These are phyloP conservation scores for Panorpa germanica DNA, from an alignment of 2,888 invertebrate species.

Conservation along the genomic window DNA sequence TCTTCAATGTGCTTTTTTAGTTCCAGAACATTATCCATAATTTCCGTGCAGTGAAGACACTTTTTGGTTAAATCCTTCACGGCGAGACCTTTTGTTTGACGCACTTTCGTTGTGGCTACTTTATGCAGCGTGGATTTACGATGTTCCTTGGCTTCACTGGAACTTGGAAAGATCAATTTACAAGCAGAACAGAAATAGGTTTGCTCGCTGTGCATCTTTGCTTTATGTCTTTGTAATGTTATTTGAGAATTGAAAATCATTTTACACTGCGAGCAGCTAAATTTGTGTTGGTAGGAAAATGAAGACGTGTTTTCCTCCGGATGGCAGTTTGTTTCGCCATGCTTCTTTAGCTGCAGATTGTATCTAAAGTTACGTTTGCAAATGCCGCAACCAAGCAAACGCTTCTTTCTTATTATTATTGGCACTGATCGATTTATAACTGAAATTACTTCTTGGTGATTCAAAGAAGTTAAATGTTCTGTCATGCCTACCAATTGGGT, in stretches of 20 bases:
- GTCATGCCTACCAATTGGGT: conserved; percentile 43
- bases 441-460: conserved; percentile 52
- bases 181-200: conserved; percentile 52
- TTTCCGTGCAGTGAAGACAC: conserved; percentile 38
- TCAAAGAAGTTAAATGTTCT: conserved; percentile 40
- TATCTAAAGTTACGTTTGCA: conserved; percentile 53
- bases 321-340: conserved; percentile 32
- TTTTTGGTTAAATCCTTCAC: conserved; percentile 27
- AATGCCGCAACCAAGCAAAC: conserved; percentile 38
- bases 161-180: conserved; percentile 35
- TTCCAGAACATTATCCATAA: conserved; percentile 30
- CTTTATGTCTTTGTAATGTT: conserved; percentile 47
- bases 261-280: conserved; percentile 39
- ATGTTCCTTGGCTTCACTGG: conserved; percentile 42
- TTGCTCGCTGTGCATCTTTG: conserved; percentile 34
- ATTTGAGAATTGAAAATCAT: conserved; percentile 37
- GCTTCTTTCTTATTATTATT: conserved; percentile 50
- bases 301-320: conserved; percentile 28
- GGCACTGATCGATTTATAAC: conserved; percentile 67
- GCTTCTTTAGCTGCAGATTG: conserved; percentile 52
- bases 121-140: conserved; percentile 44
- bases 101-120: conserved; percentile 29
- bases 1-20: conserved; percentile 40
- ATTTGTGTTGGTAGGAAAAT: conserved; percentile 43
- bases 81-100: conserved; percentile 22